These are phyloP conservation scores for Thamnophis sirtalis DNA, from an alignment of 2,113 vertebrate species.

Conservation along the genomic window DNA sequence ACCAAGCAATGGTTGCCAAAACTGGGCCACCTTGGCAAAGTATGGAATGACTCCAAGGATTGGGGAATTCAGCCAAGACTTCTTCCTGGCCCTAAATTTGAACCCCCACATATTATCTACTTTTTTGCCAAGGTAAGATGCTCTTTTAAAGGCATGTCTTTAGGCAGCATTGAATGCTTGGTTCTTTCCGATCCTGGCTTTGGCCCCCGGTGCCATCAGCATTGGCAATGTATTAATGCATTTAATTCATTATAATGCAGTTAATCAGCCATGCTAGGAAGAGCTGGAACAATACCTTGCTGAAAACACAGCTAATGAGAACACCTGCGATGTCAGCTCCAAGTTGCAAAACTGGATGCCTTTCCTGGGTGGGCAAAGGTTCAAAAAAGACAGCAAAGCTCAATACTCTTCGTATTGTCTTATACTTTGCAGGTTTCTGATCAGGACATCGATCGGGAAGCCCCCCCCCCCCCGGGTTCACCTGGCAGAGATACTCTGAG, in stretches of 20 bases:
- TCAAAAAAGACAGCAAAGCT: background rate
- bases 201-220: background rate
- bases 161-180: background rate
- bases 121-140: background rate
- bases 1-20: background rate
- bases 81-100: background rate
- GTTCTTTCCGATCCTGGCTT: background rate
- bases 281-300: background rate
- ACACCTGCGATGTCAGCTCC: background rate
- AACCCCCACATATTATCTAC: background rate
- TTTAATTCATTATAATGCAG: constrained; percentile 11
- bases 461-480: background rate
- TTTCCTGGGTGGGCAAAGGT: background rate
- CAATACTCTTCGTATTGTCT: background rate
- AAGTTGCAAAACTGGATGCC: background rate
- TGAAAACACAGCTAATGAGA: constrained; percentile 6
- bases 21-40: background rate
- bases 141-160: background rate
- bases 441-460: background rate
- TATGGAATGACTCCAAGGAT: background rate
- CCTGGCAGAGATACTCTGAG: background rate
- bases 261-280: background rate
- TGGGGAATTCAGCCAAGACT: background rate
- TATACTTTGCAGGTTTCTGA: background rate
- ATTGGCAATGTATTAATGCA: constrained; percentile 11